Evolutionary conservation across 2,888 invertebrate species (phyloP), one percentile per base, ranked within the genome.

Genomic region (Siphlonurus alternatus): DNA sequence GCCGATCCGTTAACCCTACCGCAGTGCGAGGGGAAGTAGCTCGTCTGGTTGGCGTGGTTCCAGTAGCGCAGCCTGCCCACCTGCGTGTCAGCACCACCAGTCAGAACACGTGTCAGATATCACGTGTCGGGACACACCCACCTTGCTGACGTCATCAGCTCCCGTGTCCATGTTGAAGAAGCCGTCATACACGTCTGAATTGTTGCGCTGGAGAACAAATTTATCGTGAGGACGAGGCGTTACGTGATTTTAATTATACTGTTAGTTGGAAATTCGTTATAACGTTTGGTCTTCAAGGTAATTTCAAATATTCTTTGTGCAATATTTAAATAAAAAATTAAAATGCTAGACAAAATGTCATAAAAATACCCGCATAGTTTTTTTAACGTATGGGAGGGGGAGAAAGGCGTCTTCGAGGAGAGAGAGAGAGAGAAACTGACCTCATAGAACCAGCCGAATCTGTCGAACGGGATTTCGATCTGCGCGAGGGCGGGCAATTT

Each of bases 381-480:
- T n/a, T n/a, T n/a, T n/a, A n/a, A n/a, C n/a, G n/a, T n/a, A n/a
- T n/a, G n/a, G n/a, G n/a, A n/a, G n/a, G n/a, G n/a, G n/a, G n/a
- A n/a, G n/a, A n/a, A n/a, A n/a, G n/a, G n/a, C n/a, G n/a, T n/a
- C n/a, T n/a, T n/a, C n/a, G n/a, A n/a, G n/a, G n/a, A n/a, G n/a
- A n/a, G n/a, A n/a, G n/a, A n/a, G n/a, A n/a, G n/a, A n/a, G n/a
- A 24, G 62, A 66, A 20, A 68, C 74, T 72, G 71, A 78, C 78
- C 66, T 72, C 78, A 69, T 90, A 93, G 76, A 94, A 93, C 85
- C 92, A 88, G 15, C 89, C 94, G 73, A 94, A 93, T 71, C 81
- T 83, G 71, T 93, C 92, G 67, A 84, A 84, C 0, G 82, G 82
- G 0, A 78, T 66, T 19, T 83, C 71, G 2, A 72, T 70, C 0